Percentiles rank a stretch among this genome's conserved stretches.
Conservation (phyloP, 2,888 invertebrate species). For the Thymelicus lineola region DNA sequence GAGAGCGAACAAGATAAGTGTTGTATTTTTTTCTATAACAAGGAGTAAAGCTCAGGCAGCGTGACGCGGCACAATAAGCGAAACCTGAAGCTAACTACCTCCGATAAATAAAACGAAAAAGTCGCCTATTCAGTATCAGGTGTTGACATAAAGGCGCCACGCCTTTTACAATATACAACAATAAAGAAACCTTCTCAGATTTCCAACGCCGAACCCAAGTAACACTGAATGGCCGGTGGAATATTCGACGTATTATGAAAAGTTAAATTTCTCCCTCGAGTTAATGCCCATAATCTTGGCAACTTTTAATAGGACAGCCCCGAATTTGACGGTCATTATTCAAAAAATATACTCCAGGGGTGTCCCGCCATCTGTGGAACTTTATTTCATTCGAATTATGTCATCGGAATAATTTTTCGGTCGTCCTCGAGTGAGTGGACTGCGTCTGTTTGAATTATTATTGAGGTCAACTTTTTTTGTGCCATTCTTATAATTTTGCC, state of each 20-base stretch:
- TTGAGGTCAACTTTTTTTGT: slow-evolving; percentile 32
- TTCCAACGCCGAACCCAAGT: slow-evolving; percentile 46
- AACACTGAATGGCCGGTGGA: slow-evolving; percentile 50
- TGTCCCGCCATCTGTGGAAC: slow-evolving; percentile 64
- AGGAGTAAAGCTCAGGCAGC: slow-evolving; percentile 11
- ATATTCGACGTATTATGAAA: slow-evolving; percentile 66
- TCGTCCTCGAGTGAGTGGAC: slow-evolving; percentile 35
- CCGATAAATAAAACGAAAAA: slow-evolving; percentile 36
- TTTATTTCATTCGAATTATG: slow-evolving; percentile 67
- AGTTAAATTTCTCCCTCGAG: slow-evolving; percentile 73
- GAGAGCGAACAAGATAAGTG: slow-evolving; percentile 1
- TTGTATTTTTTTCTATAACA: slow-evolving; percentile 22
- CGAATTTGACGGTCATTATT: slow-evolving; percentile 80
- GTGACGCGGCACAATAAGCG: slow-evolving; percentile 17
- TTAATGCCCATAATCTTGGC: slow-evolving; percentile 81
- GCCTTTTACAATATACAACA: slow-evolving; percentile 35
- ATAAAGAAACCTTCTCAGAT: slow-evolving; percentile 41
- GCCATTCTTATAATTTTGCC: slow-evolving; percentile 29
- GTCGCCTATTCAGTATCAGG: slow-evolving; percentile 31
- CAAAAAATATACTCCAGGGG: slow-evolving; percentile 74
- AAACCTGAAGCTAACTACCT: slow-evolving; percentile 32
- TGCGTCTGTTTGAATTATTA: slow-evolving; percentile 31
- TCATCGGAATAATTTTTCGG: slow-evolving; percentile 50
- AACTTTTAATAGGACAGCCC: slow-evolving; percentile 81
- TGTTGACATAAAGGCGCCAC: slow-evolving; percentile 37